These are phyloP conservation scores for Atrichornis clamosus DNA, from an alignment of 2,113 vertebrate species.

Conservation along the genomic window DNA sequence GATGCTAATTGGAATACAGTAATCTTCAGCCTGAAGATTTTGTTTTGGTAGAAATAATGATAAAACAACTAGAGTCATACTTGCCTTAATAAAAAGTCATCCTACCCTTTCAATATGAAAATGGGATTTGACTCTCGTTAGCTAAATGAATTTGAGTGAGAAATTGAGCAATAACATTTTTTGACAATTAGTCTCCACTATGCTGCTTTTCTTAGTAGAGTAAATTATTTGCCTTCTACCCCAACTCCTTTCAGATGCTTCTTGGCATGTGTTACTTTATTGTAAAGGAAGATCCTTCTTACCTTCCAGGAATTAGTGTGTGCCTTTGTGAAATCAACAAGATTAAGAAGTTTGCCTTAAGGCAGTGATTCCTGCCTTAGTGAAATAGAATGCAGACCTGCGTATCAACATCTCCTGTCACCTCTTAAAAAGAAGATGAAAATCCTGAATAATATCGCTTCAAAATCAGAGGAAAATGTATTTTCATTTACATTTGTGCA, in stretches of 20 bases:
- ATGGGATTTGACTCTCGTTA: neutral
- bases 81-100: slow-evolving; percentile 34
- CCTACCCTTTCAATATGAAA: neutral
- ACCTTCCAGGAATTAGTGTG: neutral
- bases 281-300: neutral
- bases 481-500: neutral
- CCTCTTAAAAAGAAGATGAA: neutral
- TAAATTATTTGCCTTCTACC: neutral
- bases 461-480: neutral
- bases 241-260: neutral
- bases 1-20: neutral
- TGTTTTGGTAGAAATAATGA: neutral
- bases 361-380: neutral
- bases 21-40: neutral
- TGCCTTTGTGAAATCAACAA: neutral
- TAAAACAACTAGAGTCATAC: neutral
- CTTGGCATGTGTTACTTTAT: neutral
- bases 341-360: slow-evolving; percentile 1
- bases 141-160: slow-evolving; percentile 1
- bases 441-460: neutral
- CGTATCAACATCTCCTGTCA: neutral
- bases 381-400: neutral
- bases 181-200: neutral
- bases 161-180: neutral
- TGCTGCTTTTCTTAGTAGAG: neutral